Evolutionary conservation across 2,113 vertebrate species (phyloP), one percentile per base, ranked within the genome.

Genomic region (Cynoglossus semilaevis): DNA sequence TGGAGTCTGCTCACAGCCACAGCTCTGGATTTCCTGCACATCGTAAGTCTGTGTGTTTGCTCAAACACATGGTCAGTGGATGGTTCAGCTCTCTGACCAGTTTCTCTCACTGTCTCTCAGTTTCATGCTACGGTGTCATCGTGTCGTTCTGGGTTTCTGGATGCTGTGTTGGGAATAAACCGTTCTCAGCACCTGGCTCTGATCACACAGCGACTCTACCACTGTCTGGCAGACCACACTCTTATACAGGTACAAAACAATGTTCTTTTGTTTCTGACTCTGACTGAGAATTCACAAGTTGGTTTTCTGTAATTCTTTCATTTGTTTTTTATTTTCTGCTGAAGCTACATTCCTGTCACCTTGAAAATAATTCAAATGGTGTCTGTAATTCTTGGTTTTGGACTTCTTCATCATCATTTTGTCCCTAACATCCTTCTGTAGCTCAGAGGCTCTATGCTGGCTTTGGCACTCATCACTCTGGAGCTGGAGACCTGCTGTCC

Each of bases 1-100:
- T 99, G 96, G 97, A 94, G 98, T 84, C 94, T 99, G 86, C 96
- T 96, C 85, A 92, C 88, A 15, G 92, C 95, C 62, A 99, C 96
- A 0, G 91, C 96, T 10, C 85, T 99, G 91, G 94, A 97, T 87
- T 99, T 99, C 88, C 94, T 99, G 83, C 93, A 99, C 70, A 97
- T 98, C 76, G 96, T 99, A 90, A 84, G 85, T 92, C 40, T 29
- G 4, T 11, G 7, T 29, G 3, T 29, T 29, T 29, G 22, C 2
- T 4, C 22, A 6, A 29, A 29, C 22, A 29, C 22, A 29, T 4
- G 22, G 22, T 29, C 22, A 29, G 4, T 8, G 13, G n/a, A 15
- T 29, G 37, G 9, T 38, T 38, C 38, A 41, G 38, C 5, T 41
- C 4, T 41, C 4, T 12, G 11, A 38, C 37, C 11, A 15, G 1